Conservation (phyloP, 2,888 invertebrate genomes). For the Mesorhabditis spiculigera region DNA sequence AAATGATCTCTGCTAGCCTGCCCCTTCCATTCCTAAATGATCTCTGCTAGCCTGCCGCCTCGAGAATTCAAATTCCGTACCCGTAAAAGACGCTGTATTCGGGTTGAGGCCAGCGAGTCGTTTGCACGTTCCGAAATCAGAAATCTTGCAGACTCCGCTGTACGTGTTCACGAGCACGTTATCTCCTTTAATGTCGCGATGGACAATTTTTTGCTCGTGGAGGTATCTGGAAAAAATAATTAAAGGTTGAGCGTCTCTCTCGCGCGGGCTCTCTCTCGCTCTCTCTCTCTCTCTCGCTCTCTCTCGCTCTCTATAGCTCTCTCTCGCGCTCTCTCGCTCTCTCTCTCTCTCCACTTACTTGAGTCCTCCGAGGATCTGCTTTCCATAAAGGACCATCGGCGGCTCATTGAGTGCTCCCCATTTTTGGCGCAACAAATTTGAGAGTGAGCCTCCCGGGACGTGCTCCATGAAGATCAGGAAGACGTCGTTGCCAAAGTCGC, state of each 20-base stretch:
- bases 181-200: slow-evolving; percentile 77
- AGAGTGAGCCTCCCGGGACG: slow-evolving; percentile 77
- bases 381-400: slow-evolving; percentile 92
- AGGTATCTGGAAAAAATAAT: slow-evolving; percentile 53
- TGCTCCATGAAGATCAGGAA: slow-evolving; percentile 98
- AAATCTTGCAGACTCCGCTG: slow-evolving; percentile 94
- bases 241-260: background rate
- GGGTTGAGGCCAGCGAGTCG: slow-evolving; percentile 84
- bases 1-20: too few species aligned
- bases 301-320: too few species aligned
- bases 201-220: slow-evolving; percentile 98
- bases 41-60: too few species aligned
- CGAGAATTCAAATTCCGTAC: too few species aligned
- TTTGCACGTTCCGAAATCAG: slow-evolving; percentile 97
- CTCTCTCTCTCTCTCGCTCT: background rate
- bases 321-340: background rate
- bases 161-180: slow-evolving; percentile 98
- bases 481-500: slow-evolving; percentile 49
- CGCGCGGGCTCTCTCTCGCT: background rate
- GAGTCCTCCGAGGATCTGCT: slow-evolving; percentile 93
- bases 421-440: slow-evolving; percentile 84
- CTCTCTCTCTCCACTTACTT: slow-evolving; percentile 69
- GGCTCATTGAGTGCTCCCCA: slow-evolving; percentile 96
- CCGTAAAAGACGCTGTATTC: too few species aligned
- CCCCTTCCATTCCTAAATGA: too few species aligned